phyloP scores from a whole-genome alignment of 2,113 vertebrate genomes.

The Phalacrocorax aristotelis region DNA sequence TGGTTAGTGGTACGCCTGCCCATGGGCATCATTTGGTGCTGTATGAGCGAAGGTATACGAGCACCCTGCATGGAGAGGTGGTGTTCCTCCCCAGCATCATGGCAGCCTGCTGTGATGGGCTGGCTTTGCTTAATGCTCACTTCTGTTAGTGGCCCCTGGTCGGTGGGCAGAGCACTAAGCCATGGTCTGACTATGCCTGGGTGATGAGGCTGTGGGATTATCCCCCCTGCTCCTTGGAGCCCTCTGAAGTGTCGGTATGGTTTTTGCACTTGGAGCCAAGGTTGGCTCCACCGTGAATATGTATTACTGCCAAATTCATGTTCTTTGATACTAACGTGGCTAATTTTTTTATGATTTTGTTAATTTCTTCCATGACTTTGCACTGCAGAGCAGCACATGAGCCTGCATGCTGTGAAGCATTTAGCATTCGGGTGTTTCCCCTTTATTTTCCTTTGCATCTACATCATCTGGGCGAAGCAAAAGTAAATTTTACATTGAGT shows the following conservation, averaged over 20 bases:
- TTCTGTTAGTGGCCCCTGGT: not conserved
- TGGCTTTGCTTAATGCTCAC: not conserved
- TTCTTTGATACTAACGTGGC: not conserved
- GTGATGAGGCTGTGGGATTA: not conserved
- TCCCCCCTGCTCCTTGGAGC: not conserved
- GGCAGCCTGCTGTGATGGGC: not conserved
- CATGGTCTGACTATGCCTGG: not conserved
- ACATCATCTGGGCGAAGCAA: not conserved
- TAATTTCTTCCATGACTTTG: not conserved
- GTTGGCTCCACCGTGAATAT: not conserved
- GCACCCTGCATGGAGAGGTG: not conserved
- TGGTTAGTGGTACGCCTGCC: fast-evolving
- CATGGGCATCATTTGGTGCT: fast-evolving
- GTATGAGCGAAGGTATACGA: fast-evolving
- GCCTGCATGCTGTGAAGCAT: not conserved
- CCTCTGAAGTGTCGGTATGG: fast-evolving
- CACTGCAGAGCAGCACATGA: not conserved
- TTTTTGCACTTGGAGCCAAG: not conserved
- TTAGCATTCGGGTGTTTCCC: not conserved
- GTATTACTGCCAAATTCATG: not conserved
- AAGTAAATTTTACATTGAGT: not conserved
- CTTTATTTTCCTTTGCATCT: not conserved
- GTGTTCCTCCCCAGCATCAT: not conserved
- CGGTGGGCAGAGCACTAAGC: not conserved
- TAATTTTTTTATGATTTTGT: not conserved